Evolutionary conservation across 37 sponge, comb jelly and placozoan species (phyloP).

Genomic region (Diacarnus erythraeanus): DNA sequence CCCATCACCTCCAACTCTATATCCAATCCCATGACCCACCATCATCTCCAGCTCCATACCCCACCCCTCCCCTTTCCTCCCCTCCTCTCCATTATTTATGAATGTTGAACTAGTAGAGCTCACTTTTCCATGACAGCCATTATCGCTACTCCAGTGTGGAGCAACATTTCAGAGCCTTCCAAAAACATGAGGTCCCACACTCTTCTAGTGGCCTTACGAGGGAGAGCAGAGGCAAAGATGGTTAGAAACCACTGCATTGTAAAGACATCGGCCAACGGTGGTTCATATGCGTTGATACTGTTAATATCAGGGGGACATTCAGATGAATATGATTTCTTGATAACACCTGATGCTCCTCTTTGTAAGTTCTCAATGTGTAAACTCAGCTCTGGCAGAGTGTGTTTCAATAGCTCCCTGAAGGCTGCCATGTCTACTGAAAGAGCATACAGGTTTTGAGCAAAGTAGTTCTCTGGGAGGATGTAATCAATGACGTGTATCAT

Average conservation of each 20-base stretch:
- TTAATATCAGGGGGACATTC: constrained; percentile 42
- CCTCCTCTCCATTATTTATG: too few relatives aligned
- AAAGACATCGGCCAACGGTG: constrained; percentile 87
- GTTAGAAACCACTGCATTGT: constrained; percentile 95
- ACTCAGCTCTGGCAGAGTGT: constrained; percentile 73
- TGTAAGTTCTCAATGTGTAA: constrained; percentile 60
- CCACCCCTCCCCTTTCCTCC: too few relatives aligned
- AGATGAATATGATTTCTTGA: constrained; percentile 55
- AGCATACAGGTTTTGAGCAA: constrained; percentile 75
- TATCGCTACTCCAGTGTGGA: constrained; percentile 74
- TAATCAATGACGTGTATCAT: constrained; percentile 84
- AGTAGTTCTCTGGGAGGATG: constrained; percentile 84
- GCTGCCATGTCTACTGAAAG: constrained; percentile 82
- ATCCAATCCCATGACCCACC: too few relatives aligned
- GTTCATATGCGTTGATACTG: constrained; percentile 70
- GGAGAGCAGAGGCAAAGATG: constrained; percentile 78
- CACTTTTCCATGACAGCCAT: constrained; percentile 76
- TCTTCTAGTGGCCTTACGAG: constrained; percentile 54
- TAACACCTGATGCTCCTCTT: constrained; percentile 30
- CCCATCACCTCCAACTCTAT: too few relatives aligned
- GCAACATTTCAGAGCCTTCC: constrained; percentile 77
- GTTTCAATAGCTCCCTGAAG: constrained; percentile 65
- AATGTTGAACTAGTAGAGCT: neutral
- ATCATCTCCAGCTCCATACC: too few relatives aligned
- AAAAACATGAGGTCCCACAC: constrained; percentile 88